A percentile compares a stretch with the other conserved stretches of the same genome.
These are phyloP conservation scores for Junco hyemalis DNA, from an alignment of 2,113 vertebrate species.

Conservation along the genomic window DNA sequence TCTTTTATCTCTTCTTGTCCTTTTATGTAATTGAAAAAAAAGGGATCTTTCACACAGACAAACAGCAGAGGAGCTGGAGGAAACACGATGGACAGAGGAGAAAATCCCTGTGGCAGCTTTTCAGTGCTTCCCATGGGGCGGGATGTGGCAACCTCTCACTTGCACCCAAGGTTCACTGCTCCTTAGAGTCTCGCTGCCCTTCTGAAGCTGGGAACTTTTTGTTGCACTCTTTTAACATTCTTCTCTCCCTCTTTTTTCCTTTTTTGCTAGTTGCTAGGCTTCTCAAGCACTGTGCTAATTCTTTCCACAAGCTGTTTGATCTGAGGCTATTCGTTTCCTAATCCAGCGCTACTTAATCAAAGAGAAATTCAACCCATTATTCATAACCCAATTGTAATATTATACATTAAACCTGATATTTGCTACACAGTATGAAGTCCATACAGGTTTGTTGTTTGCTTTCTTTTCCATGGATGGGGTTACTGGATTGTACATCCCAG, in stretches of 20 bases:
- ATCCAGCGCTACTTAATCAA: background rate
- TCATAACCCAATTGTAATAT: background rate
- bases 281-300: background rate
- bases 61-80: background rate
- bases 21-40: constrained; percentile 47
- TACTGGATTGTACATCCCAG: background rate
- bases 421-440: background rate
- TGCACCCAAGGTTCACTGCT: background rate
- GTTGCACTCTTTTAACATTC: background rate
- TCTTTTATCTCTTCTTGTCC: constrained; percentile 62
- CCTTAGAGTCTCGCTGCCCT: background rate
- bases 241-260: background rate
- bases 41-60: constrained; percentile 3
- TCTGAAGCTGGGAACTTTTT: background rate
- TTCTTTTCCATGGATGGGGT: background rate
- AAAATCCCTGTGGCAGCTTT: background rate
- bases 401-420: background rate
- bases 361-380: background rate
- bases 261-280: background rate
- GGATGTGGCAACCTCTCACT: background rate
- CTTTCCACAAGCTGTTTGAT: background rate
- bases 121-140: background rate
- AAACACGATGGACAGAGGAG: background rate
- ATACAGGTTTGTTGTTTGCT: background rate
- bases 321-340: background rate